Evolutionary conservation across 2,888 invertebrate genomes (phyloP).

Genomic region (Nebria salina): DNA sequence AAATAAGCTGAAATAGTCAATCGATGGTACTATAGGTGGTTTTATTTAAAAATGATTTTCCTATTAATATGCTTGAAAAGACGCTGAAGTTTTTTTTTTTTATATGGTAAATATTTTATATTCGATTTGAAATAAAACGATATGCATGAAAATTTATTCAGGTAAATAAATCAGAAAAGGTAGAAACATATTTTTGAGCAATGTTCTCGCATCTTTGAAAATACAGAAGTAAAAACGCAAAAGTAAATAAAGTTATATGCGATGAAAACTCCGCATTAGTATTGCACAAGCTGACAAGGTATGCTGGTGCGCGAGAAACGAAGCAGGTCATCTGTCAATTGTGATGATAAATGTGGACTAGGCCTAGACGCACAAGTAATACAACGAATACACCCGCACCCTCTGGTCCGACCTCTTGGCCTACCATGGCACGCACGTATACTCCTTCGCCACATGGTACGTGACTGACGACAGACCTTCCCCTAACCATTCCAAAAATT

Average conservation of each 20-base stretch:
- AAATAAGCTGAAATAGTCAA: no score
- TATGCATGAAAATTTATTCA: no score
- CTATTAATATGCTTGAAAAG: no score
- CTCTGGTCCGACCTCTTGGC: background rate
- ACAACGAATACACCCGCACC: background rate
- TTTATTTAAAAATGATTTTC: no score
- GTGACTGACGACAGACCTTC: background rate
- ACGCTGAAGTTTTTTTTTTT: no score
- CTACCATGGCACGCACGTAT: background rate
- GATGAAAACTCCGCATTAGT: background rate
- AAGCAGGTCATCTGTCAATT: slow-evolving; percentile 39
- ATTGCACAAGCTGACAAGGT: background rate
- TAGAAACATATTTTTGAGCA: background rate
- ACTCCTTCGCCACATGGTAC: background rate
- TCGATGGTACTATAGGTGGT: no score
- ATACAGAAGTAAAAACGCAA: background rate
- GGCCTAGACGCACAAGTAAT: background rate
- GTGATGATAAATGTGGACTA: slow-evolving; percentile 32
- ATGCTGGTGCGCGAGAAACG: slow-evolving; percentile 6
- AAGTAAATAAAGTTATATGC: background rate
- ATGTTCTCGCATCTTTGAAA: background rate
- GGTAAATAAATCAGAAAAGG: background rate
- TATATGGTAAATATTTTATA: no score
- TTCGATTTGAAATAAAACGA: no score
- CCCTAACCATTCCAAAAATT: background rate